phyloP scores from a whole-genome alignment of 2,113 vertebrate species.

The Turnix velox region DNA sequence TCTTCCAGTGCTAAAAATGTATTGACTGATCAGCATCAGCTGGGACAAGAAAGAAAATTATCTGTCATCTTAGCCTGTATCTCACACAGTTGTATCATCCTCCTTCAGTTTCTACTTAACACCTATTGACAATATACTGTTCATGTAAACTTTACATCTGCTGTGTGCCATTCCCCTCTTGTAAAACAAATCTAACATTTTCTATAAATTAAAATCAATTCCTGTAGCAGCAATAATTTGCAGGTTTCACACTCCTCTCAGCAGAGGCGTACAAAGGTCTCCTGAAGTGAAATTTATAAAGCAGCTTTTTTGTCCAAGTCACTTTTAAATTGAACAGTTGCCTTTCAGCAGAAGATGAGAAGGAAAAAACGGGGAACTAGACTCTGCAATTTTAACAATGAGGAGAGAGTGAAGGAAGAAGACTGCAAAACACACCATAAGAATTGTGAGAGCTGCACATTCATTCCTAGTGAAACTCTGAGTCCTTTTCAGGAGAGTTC shows the following conservation, averaged over 20 bases:
- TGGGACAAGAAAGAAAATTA: not conserved
- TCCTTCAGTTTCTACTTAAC: not conserved
- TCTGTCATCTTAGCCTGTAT: not conserved
- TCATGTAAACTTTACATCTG: not conserved
- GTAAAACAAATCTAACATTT: not conserved
- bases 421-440: not conserved
- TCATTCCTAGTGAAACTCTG: not conserved
- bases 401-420: not conserved
- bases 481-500: not conserved
- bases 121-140: not conserved
- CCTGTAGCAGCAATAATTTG: not conserved
- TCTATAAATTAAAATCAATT: not conserved
- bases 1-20: not conserved
- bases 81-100: not conserved
- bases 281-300: not conserved
- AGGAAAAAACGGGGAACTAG: not conserved
- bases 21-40: not conserved
- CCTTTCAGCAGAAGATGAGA: not conserved
- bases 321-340: not conserved
- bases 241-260: not conserved
- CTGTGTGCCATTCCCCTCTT: not conserved
- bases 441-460: not conserved
- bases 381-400: not conserved
- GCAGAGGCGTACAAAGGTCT: not conserved
- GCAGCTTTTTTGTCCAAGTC: not conserved